These are phyloP conservation scores for Polyodon spathula DNA, from an alignment of 2,113 vertebrate genomes.

Conservation along the genomic window DNA sequence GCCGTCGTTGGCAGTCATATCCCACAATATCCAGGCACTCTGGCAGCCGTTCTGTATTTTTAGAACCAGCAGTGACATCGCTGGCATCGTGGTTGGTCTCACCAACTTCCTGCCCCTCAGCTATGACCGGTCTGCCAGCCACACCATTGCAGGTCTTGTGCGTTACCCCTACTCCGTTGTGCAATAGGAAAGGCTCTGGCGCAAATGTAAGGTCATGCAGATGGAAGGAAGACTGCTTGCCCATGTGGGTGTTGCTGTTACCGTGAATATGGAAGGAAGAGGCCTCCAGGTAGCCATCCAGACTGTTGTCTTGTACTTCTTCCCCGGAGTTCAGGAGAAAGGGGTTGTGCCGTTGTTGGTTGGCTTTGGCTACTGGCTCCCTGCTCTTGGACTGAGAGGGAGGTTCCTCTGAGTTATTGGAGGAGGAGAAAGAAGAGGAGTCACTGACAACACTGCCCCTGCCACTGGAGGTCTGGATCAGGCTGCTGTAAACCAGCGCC, in stretches of 20 bases:
- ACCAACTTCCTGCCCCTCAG: slow-evolving; percentile 59
- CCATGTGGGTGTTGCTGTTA: slow-evolving; percentile 36
- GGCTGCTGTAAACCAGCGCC: slow-evolving; percentile 75
- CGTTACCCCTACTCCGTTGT: slow-evolving; percentile 43
- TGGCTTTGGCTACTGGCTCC: slow-evolving; percentile 36
- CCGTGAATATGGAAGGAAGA: slow-evolving; percentile 82
- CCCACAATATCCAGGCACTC: slow-evolving; percentile 63
- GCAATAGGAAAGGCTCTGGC: slow-evolving; percentile 58
- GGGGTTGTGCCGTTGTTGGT: slow-evolving; percentile 68
- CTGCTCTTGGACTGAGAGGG: slow-evolving; percentile 39
- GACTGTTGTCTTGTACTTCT: slow-evolving; percentile 49
- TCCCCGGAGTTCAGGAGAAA: slow-evolving; percentile 70
- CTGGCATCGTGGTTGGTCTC: slow-evolving; percentile 24
- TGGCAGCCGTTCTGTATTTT: slow-evolving; percentile 36
- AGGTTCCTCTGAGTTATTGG: slow-evolving; percentile 55
- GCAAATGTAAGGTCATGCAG: slow-evolving; percentile 63
- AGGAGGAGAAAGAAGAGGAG: slow-evolving; percentile 50
- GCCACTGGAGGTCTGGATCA: slow-evolving; percentile 61
- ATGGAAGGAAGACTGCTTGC: slow-evolving; percentile 58
- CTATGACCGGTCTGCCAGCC: slow-evolving; percentile 37
- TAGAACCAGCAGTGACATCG: slow-evolving; percentile 9
- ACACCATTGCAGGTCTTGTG: slow-evolving; percentile 47
- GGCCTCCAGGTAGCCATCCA: slow-evolving; percentile 60
- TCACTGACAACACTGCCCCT: slow-evolving; percentile 48
- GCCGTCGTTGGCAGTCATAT: slow-evolving; percentile 55